These are phyloP conservation scores for Chrysolina haemoptera DNA, from an alignment of 2,888 invertebrate genomes.

Conservation along the genomic window DNA sequence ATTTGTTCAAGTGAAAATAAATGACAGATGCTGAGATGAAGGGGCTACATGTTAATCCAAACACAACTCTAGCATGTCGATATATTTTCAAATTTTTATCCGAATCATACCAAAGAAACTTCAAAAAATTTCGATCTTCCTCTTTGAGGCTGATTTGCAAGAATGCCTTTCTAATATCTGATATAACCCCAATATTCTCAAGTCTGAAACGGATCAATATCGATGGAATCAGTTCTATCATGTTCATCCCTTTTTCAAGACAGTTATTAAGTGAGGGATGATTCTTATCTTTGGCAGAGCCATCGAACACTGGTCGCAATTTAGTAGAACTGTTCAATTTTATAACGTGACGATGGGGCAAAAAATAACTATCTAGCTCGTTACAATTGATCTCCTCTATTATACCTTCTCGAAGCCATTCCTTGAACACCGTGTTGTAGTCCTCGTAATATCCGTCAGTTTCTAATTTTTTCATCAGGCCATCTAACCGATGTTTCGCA, in stretches of 20 bases:
- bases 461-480: slow-evolving; percentile 19
- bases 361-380: not conserved
- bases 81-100: slow-evolving; percentile 10
- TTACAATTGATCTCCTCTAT: not conserved
- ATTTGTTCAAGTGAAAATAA: not conserved
- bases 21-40: slow-evolving; percentile 2
- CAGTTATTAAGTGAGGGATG: slow-evolving; percentile 2
- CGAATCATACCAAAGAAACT: not conserved
- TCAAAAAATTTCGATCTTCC: not conserved
- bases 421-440: slow-evolving; percentile 8
- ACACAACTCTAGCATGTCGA: slow-evolving; percentile 4
- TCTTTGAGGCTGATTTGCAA: not conserved
- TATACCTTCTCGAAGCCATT: slow-evolving; percentile 6
- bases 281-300: slow-evolving; percentile 18
- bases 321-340: slow-evolving; percentile 11
- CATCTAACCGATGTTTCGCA: not conserved
- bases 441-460: slow-evolving; percentile 1
- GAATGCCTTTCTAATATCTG: slow-evolving; percentile 10
- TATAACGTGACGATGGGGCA: slow-evolving; percentile 7
- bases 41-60: slow-evolving; percentile 2
- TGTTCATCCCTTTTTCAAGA: not conserved
- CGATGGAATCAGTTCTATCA: slow-evolving; percentile 8
- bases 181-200: not conserved
- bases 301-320: slow-evolving; percentile 10
- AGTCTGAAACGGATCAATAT: not conserved